These are phyloP conservation scores for Parotia lawesii DNA, from an alignment of 2,113 vertebrate genomes.

Conservation along the genomic window DNA sequence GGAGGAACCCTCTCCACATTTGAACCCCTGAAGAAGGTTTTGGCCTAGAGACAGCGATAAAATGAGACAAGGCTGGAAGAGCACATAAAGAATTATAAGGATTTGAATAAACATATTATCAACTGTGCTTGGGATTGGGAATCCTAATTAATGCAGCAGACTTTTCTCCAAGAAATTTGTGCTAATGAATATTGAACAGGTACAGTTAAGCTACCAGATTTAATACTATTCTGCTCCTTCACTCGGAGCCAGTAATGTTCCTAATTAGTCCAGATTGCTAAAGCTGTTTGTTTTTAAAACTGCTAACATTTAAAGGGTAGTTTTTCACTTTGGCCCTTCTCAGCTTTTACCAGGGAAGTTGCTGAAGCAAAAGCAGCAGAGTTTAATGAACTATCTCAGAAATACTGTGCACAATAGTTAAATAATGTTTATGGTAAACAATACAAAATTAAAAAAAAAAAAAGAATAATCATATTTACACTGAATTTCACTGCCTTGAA, in stretches of 20 bases:
- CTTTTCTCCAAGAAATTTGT: constrained; percentile 22
- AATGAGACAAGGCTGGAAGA: not conserved
- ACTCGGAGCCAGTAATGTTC: not conserved
- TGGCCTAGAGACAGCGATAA: not conserved
- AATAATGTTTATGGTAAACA: constrained; percentile 26
- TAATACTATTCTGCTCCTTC: not conserved
- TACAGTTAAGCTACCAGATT: constrained; percentile 4
- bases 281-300: constrained; percentile 38
- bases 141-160: constrained; percentile 28
- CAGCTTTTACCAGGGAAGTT: not conserved
- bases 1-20: not conserved
- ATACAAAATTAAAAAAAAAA: not conserved
- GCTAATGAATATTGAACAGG: constrained; percentile 42
- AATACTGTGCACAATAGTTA: not conserved
- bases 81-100: not conserved
- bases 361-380: not conserved
- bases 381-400: constrained; percentile 12
- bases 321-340: constrained; percentile 27
- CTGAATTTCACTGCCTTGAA: not conserved
- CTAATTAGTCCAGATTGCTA: constrained; percentile 30
- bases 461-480: not conserved
- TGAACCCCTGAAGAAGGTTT: not conserved
- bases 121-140: not conserved
- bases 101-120: constrained; percentile 32
- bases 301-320: not conserved